Evolutionary conservation across 2,888 invertebrate genomes (phyloP).

Genomic region (Quadriops clusia): DNA sequence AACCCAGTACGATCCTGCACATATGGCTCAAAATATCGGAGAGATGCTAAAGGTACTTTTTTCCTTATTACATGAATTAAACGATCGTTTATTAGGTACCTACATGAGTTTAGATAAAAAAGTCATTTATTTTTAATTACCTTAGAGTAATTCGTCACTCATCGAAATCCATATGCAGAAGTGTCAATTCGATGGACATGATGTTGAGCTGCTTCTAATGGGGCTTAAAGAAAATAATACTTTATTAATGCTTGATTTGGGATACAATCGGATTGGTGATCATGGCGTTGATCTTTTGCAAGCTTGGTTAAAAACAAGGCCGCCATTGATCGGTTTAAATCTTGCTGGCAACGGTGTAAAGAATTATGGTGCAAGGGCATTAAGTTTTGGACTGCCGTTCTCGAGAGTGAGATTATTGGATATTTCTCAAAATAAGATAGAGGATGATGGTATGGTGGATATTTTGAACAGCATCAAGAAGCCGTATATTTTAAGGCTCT

Average conservation of each 20-base stretch:
- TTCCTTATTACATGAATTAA: slow-evolving; percentile 1
- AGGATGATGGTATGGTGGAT: slow-evolving; percentile 41
- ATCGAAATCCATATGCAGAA: slow-evolving; percentile 48
- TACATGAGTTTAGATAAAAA: not conserved
- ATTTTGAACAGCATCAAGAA: slow-evolving; percentile 47
- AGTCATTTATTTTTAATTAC: not conserved
- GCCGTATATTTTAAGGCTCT: slow-evolving; percentile 31
- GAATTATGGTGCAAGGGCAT: slow-evolving; percentile 43
- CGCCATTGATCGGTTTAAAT: slow-evolving; percentile 41
- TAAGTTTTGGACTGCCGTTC: slow-evolving; percentile 44
- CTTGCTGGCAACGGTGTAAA: slow-evolving; percentile 46
- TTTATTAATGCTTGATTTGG: slow-evolving; percentile 46
- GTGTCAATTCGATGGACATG: slow-evolving; percentile 47
- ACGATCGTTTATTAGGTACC: not conserved
- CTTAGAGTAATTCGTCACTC: slow-evolving; percentile 35
- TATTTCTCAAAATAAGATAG: slow-evolving; percentile 44
- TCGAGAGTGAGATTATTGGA: slow-evolving; percentile 47
- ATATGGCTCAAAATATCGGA: slow-evolving; percentile 29
- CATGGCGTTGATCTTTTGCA: slow-evolving; percentile 44
- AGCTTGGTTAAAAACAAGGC: slow-evolving; percentile 41
- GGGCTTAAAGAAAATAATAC: slow-evolving; percentile 42
- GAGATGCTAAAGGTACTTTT: slow-evolving; percentile 28
- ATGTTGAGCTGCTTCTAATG: slow-evolving; percentile 43
- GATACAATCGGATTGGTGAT: slow-evolving; percentile 48
- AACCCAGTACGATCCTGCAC: slow-evolving; percentile 23